phyloP scores from a whole-genome alignment of 2,113 vertebrate genomes.

The Leptosomus discolor region DNA sequence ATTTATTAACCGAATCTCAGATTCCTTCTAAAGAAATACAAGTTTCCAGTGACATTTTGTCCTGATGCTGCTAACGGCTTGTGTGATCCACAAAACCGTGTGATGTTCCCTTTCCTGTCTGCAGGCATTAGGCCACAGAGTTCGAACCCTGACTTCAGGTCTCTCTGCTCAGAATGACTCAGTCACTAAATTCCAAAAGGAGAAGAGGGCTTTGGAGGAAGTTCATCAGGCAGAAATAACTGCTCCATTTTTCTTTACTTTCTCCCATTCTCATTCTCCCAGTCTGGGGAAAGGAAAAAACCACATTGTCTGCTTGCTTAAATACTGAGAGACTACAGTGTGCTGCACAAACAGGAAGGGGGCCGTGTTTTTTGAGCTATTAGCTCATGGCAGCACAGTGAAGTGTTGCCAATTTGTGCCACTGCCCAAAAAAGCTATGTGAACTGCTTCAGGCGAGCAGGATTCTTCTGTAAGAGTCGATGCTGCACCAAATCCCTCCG shows the following conservation, averaged over 20 bases:
- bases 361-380: neutral
- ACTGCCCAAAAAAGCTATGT: neutral
- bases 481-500: neutral
- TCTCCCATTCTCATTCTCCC: neutral
- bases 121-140: slow-evolving; percentile 55
- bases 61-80: neutral
- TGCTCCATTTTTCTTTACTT: neutral
- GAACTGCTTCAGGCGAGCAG: neutral
- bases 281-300: neutral
- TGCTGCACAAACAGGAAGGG: slow-evolving; percentile 17
- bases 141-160: slow-evolving; percentile 25
- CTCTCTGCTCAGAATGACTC: slow-evolving; percentile 49
- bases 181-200: slow-evolving; percentile 58
- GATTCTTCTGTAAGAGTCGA: neutral
- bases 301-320: neutral
- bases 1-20: slow-evolving; percentile 42
- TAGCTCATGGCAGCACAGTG: neutral
- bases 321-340: neutral
- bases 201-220: slow-evolving; percentile 52
- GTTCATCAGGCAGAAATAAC: slow-evolving; percentile 52
- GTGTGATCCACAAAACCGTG: neutral
- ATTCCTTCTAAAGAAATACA: slow-evolving; percentile 17
- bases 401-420: neutral
- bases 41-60: slow-evolving; percentile 35
- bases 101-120: neutral